A percentile compares a stretch with the other conserved stretches of the same genome.
These are phyloP conservation scores for Tetrapedia diversipes DNA, from an alignment of 2,888 invertebrate species.

Conservation along the genomic window DNA sequence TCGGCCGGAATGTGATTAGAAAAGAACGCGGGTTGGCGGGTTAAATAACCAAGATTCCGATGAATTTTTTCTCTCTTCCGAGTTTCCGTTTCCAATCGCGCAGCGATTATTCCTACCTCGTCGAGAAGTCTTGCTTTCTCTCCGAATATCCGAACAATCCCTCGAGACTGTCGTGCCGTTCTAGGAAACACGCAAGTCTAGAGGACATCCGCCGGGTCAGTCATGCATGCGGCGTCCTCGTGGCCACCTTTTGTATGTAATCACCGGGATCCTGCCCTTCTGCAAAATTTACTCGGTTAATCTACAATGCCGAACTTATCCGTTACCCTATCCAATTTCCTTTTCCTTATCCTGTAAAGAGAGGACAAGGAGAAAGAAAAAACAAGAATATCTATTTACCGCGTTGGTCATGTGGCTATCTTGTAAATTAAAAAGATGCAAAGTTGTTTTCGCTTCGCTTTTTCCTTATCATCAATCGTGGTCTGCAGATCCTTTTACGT, in stretches of 20 bases:
- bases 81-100: not conserved
- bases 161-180: too few species aligned
- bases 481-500: not conserved
- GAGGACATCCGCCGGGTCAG: too few species aligned
- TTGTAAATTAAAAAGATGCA: too few species aligned
- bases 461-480: not conserved
- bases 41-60: constrained; percentile 7
- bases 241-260: constrained; percentile 23
- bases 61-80: not conserved
- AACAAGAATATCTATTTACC: too few species aligned
- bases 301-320: constrained; percentile 4
- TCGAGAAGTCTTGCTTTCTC: not conserved
- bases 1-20: not conserved
- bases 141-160: too few species aligned
- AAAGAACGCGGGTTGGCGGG: not conserved
- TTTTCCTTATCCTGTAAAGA: not conserved
- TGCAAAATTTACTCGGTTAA: constrained; percentile 25
- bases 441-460: not conserved
- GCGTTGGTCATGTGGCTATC: too few species aligned
- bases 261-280: constrained; percentile 4
- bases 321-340: too few species aligned
- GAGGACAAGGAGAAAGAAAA: too few species aligned
- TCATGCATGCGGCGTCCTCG: not conserved
- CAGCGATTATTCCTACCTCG: not conserved
- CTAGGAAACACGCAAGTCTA: too few species aligned